Evolutionary conservation across 1,140 invertebrate species (phyloP).

Genomic region (Papilio xuthus): DNA sequence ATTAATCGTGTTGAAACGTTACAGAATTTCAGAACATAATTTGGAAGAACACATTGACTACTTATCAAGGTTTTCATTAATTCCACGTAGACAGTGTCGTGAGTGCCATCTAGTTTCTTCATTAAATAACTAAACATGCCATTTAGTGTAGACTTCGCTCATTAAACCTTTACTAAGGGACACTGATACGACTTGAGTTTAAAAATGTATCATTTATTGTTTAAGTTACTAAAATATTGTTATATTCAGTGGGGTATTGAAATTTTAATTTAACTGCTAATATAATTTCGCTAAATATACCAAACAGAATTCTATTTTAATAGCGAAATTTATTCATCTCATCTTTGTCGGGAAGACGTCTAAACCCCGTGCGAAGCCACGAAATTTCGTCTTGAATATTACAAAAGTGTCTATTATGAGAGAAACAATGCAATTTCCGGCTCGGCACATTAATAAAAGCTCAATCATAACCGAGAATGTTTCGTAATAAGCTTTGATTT

Average conservation of each 20-base stretch:
- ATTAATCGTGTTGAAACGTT: too few species aligned
- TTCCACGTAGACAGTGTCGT: too few species aligned
- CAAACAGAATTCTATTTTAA: background rate
- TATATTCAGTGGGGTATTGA: background rate
- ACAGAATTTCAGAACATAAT: too few species aligned
- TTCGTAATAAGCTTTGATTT: slow-evolving; percentile 16
- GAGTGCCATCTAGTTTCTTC: too few species aligned
- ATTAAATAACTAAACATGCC: too few species aligned
- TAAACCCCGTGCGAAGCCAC: background rate
- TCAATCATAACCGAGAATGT: slow-evolving; percentile 11
- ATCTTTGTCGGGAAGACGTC: slow-evolving; percentile 3
- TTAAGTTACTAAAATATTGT: background rate
- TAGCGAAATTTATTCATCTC: slow-evolving; percentile 1
- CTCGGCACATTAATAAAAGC: slow-evolving; percentile 37
- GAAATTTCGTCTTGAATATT: slow-evolving; percentile 41
- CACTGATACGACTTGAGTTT: too few species aligned
- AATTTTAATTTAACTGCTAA: background rate
- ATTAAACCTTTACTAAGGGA: too few species aligned
- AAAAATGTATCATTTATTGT: background rate
- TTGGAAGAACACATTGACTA: too few species aligned
- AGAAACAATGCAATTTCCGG: slow-evolving; percentile 46
- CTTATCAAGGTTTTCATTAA: too few species aligned
- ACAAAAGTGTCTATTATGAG: slow-evolving; percentile 49
- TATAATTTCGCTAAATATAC: background rate
- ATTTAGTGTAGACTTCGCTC: too few species aligned